Evolutionary conservation across 2,888 invertebrate species (phyloP).

Genomic region (Leptinotarsa tumamoca): DNA sequence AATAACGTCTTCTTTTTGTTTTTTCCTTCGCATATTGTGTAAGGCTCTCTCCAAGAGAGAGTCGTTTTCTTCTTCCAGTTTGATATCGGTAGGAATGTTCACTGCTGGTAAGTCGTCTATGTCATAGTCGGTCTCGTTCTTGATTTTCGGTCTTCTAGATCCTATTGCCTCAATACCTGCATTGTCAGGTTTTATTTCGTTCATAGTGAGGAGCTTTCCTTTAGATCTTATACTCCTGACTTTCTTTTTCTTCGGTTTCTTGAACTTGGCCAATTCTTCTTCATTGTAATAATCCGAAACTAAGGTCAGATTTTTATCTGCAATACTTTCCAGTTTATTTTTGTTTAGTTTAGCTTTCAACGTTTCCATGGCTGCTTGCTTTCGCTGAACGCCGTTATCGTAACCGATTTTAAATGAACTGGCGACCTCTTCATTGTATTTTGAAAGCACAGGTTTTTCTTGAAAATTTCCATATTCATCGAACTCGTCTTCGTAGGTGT

Average conservation of each 20-base stretch:
- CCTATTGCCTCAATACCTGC: constrained; percentile 57
- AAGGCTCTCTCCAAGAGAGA: constrained; percentile 69
- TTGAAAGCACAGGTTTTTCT: constrained; percentile 80
- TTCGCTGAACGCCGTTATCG: constrained; percentile 70
- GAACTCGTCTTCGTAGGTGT: constrained; percentile 84
- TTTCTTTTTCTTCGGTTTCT: constrained; percentile 86
- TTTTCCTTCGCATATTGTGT: constrained; percentile 71
- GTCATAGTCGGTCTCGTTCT: constrained; percentile 62
- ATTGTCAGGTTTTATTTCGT: constrained; percentile 71
- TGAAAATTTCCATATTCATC: constrained; percentile 76
- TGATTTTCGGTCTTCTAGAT: constrained; percentile 56
- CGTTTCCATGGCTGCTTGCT: constrained; percentile 67
- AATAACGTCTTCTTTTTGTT: constrained; percentile 67
- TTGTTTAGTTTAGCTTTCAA: constrained; percentile 73
- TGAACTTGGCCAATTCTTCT: constrained; percentile 89
- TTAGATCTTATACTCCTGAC: constrained; percentile 78
- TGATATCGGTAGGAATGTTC: constrained; percentile 64
- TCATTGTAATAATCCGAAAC: constrained; percentile 91
- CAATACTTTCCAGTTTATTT: constrained; percentile 81
- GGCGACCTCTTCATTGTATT: constrained; percentile 89
- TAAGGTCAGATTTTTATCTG: constrained; percentile 74
- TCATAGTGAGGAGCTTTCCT: constrained; percentile 75
- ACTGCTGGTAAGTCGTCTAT: constrained; percentile 74
- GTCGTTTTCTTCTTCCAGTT: constrained; percentile 72
- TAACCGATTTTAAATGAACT: constrained; percentile 83